Percentiles rank a stretch among this genome's conserved stretches.
These are phyloP conservation scores for Xylocopa sonorina DNA, from an alignment of 1,140 invertebrate species.

Conservation along the genomic window DNA sequence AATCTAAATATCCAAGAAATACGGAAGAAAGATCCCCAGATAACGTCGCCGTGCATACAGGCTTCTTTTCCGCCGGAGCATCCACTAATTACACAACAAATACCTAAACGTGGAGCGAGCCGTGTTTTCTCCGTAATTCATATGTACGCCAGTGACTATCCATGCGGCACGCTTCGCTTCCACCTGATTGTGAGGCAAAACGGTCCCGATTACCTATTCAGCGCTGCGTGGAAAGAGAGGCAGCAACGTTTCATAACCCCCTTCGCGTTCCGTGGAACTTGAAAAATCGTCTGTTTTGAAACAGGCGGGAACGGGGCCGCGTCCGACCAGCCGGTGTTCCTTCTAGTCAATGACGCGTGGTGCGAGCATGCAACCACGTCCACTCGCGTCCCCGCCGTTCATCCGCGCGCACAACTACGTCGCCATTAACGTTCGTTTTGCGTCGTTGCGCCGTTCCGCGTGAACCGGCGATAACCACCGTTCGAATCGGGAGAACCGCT, in stretches of 20 bases:
- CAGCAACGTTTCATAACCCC: constrained; percentile 22
- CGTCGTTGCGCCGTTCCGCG: constrained; percentile 31
- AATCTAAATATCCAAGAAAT: no score
- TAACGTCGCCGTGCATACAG: no score
- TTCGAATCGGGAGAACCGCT: constrained; percentile 35
- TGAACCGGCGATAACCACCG: constrained; percentile 15
- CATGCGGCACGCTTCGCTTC: not conserved
- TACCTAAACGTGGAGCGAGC: not conserved
- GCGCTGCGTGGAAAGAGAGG: not conserved
- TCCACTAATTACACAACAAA: not conserved
- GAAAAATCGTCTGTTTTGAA: constrained; percentile 48
- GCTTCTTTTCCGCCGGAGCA: not conserved
- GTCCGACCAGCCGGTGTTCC: constrained; percentile 7
- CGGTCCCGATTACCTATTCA: constrained; percentile 23
- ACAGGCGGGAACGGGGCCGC: constrained; percentile 22
- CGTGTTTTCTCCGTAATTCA: constrained; percentile 3
- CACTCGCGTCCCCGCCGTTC: not conserved
- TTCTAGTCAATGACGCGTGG: constrained; percentile 34
- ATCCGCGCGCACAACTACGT: constrained; percentile 10
- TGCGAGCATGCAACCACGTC: not conserved
- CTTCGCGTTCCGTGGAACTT: not conserved
- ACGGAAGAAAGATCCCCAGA: no score
- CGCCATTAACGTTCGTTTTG: constrained; percentile 52
- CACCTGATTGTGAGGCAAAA: not conserved
- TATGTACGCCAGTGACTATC: not conserved